Evolutionary conservation across 2,113 vertebrate species (phyloP).

Genomic region (Vidua macroura): DNA sequence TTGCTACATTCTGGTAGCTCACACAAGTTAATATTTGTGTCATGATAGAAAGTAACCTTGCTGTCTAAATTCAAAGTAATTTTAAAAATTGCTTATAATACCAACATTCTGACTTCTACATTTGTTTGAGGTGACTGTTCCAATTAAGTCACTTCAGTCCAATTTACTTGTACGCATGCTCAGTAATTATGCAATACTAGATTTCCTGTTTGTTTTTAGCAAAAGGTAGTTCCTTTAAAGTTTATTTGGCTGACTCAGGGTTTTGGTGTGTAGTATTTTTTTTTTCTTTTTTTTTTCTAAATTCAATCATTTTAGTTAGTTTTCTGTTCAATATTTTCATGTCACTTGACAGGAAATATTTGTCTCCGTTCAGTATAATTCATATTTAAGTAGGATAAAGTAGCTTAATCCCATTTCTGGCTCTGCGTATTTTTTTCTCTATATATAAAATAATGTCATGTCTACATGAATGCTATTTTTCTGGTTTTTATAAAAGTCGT

Average conservation of each 20-base stretch:
- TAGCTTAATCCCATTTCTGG: not conserved
- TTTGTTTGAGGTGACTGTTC: not conserved
- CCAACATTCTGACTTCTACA: not conserved
- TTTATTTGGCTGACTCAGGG: not conserved
- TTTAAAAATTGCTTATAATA: not conserved
- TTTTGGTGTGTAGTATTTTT: not conserved
- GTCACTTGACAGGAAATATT: not conserved
- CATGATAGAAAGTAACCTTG: not conserved
- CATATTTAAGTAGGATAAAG: not conserved
- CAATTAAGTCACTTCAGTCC: not conserved
- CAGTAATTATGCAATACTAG: not conserved
- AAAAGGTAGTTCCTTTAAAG: not conserved
- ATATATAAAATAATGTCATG: not conserved
- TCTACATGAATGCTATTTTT: not conserved
- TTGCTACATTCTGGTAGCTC: not conserved
- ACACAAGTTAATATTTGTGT: not conserved
- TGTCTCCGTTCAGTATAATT: not conserved
- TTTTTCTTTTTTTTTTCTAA: not conserved
- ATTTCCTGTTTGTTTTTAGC: not conserved
- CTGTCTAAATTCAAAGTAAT: not conserved
- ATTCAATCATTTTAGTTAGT: not conserved
- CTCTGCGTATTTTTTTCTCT: not conserved
- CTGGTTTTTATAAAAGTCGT: not conserved
- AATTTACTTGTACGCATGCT: not conserved
- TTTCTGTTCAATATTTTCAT: not conserved